phyloP scores from a whole-genome alignment of 2,113 vertebrate species.

The Phylloscopus trochilus region DNA sequence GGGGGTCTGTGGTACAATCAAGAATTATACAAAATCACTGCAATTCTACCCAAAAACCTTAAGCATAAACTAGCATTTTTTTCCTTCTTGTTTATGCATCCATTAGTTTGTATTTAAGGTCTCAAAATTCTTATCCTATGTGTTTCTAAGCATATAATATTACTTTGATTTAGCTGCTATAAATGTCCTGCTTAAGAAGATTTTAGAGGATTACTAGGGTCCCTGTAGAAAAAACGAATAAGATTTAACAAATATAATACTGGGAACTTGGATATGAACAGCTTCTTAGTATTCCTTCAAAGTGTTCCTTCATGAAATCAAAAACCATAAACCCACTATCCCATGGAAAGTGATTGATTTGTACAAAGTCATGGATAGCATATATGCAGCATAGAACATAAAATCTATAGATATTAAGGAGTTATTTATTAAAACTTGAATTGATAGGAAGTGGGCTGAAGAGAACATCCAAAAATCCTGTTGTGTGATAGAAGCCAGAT shows the following conservation, averaged over 20 bases:
- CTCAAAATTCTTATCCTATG: not conserved
- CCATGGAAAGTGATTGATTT: not conserved
- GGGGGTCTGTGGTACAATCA: not conserved
- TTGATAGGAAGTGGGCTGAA: not conserved
- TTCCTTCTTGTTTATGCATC: not conserved
- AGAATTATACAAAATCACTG: not conserved
- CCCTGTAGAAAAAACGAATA: not conserved
- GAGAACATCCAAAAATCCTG: not conserved
- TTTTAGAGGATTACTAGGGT: not conserved
- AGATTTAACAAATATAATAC: not conserved
- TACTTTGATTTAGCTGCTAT: not conserved
- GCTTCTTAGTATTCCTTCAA: not conserved
- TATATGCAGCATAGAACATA: not conserved
- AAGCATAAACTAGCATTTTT: not conserved
- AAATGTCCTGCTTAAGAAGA: slow-evolving; percentile 8
- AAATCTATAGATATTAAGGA: not conserved
- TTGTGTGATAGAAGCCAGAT: not conserved
- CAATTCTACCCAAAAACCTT: not conserved
- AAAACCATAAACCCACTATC: not conserved
- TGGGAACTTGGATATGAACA: not conserved
- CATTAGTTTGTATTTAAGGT: not conserved
- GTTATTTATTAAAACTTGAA: not conserved
- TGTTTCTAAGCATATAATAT: slow-evolving; percentile 4
- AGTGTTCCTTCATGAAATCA: not conserved
- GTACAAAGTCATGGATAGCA: not conserved